A percentile compares a stretch with the other conserved stretches of the same genome.
These are phyloP conservation scores for Drosophila seguyi DNA, from an alignment of 1,140 invertebrate species.

Conservation along the genomic window DNA sequence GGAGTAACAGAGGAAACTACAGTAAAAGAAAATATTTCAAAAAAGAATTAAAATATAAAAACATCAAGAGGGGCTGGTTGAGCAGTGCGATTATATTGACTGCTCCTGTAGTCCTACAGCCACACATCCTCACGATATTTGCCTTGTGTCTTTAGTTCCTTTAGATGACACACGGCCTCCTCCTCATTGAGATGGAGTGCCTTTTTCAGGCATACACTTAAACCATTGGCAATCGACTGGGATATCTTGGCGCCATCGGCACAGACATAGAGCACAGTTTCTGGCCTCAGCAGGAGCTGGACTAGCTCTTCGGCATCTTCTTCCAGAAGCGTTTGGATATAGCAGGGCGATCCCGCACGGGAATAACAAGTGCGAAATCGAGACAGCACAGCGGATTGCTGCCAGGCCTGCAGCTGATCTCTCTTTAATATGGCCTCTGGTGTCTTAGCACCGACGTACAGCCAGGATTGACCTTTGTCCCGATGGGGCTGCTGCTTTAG, in stretches of 20 bases:
- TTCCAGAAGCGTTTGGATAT: slow-evolving; percentile 88
- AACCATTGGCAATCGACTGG: slow-evolving; percentile 88
- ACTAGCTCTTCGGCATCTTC: slow-evolving; percentile 87
- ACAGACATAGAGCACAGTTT: slow-evolving; percentile 90
- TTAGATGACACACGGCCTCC: slow-evolving; percentile 84
- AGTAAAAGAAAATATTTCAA: background rate
- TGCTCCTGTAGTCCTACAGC: slow-evolving; percentile 73
- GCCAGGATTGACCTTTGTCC: slow-evolving; percentile 85
- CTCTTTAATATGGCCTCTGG: slow-evolving; percentile 85
- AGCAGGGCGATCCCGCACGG: slow-evolving; percentile 82
- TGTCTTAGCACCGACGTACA: slow-evolving; percentile 93
- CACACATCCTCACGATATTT: slow-evolving; percentile 87
- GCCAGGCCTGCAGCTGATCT: slow-evolving; percentile 76
- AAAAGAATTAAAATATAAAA: background rate
- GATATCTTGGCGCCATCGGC: slow-evolving; percentile 92
- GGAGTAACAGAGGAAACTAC: background rate
- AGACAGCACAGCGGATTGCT: slow-evolving; percentile 86
- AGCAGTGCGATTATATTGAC: background rate
- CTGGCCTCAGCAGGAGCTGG: slow-evolving; percentile 86
- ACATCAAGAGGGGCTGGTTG: background rate
- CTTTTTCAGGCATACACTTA: slow-evolving; percentile 87
- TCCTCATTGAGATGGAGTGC: slow-evolving; percentile 76
- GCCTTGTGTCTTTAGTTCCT: slow-evolving; percentile 85
- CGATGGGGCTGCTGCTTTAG: slow-evolving; percentile 21
- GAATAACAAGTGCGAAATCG: slow-evolving; percentile 89